phyloP scores from a whole-genome alignment of 2,113 vertebrate species.

The Prinia subflava region DNA sequence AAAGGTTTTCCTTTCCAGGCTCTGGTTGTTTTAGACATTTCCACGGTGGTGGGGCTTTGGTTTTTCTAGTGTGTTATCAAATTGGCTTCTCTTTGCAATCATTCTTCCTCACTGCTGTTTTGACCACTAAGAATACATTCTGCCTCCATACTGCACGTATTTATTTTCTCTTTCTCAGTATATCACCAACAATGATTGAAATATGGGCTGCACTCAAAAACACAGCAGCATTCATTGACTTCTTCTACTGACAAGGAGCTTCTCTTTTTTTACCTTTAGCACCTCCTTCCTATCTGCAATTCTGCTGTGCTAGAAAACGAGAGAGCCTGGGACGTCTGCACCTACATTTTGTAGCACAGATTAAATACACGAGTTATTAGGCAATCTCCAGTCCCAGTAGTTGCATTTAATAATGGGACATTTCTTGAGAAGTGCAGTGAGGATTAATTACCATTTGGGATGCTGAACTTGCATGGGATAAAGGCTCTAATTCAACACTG shows the following conservation, averaged over 20 bases:
- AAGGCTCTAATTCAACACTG: conserved; percentile 2
- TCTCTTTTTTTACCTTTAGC: neutral
- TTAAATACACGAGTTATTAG: neutral
- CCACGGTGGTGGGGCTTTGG: neutral
- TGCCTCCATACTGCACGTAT: neutral
- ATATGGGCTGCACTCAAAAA: neutral
- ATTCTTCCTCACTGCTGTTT: neutral
- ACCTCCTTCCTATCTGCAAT: neutral
- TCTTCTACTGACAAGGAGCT: neutral
- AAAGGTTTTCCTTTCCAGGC: neutral
- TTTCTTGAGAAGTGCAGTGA: neutral
- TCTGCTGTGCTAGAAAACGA: neutral
- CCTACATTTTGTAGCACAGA: neutral
- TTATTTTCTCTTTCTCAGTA: conserved; percentile 14
- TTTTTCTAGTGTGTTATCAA: neutral
- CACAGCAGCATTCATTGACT: neutral
- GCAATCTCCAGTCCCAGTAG: neutral
- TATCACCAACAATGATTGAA: neutral
- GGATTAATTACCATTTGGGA: conserved; percentile 31
- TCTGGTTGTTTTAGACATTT: neutral
- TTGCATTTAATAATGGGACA: neutral
- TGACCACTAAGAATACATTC: neutral
- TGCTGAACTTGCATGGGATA: conserved; percentile 5
- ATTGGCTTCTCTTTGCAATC: neutral
- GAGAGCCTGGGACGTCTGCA: neutral